A percentile compares a stretch with the other conserved stretches of the same genome.
Evolutionary conservation across 1,140 invertebrate species (phyloP).

Genomic region (Conopomorpha cramerella): DNA sequence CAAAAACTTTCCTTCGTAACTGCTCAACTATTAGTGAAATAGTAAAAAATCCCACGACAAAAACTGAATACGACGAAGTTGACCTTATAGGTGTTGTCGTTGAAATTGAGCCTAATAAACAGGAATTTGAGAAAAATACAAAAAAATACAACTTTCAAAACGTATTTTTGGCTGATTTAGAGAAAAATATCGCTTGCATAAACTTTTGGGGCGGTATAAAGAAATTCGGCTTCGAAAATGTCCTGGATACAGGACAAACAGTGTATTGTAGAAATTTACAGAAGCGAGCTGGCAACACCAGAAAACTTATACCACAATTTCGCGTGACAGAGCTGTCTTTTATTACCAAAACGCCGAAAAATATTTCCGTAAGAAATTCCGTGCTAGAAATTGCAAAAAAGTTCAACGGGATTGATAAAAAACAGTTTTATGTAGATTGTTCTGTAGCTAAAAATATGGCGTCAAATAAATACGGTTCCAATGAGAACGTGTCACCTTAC

Average conservation of each 20-base stretch:
- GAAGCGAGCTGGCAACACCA: conserved; percentile 35
- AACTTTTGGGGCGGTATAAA: conserved; percentile 67
- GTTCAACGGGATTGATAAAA: conserved; percentile 18
- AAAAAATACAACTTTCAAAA: conserved; percentile 39
- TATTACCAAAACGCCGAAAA: conserved; percentile 43
- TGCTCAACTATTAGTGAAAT: conserved; percentile 28
- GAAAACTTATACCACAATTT: conserved; percentile 32
- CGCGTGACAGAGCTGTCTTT: conserved; percentile 33
- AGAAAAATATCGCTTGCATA: conserved; percentile 61
- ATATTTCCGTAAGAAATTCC: conserved; percentile 15
- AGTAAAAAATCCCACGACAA: conserved; percentile 16
- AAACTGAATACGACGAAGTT: conserved; percentile 37
- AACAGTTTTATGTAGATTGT: conserved; percentile 28
- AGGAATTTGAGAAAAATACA: conserved; percentile 14
- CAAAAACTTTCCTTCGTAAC: conserved; percentile 16
- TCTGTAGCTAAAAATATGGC: conserved; percentile 26
- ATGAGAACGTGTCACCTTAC: conserved; percentile 30
- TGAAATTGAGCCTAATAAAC: conserved; percentile 24
- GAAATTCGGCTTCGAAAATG: conserved; percentile 64
- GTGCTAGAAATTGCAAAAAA: conserved; percentile 17
- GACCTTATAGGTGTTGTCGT: conserved; percentile 36
- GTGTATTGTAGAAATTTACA: conserved; percentile 68
- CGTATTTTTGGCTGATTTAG: conserved; percentile 50
- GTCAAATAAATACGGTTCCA: conserved; percentile 8
- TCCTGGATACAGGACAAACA: conserved; percentile 61